Evolutionary conservation across 1,140 invertebrate species (phyloP), one percentile per base, ranked within the genome.

Genomic region (Drosophila nikananu): DNA sequence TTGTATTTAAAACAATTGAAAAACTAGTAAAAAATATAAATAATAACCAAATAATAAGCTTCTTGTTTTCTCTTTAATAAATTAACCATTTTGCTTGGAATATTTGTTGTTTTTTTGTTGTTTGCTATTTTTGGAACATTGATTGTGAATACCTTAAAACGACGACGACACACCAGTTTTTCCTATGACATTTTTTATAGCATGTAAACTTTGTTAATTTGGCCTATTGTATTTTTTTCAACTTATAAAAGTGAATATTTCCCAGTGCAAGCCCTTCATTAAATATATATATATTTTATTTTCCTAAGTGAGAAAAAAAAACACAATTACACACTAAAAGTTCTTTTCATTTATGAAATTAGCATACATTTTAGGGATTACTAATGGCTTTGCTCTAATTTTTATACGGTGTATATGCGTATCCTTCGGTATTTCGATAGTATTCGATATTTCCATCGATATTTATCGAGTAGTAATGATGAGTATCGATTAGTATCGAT

Each of bases 331-430:
- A 55, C 66, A 72, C 68, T 72, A 72, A 21, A 59, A 54, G 78
- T 89, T 79, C 66, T 63, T 63, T 78, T 9, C 19, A 37, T 37
- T 37, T 55, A 55, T 15, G 52, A 55, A 55, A 37, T 54, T 74
- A 80, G 21, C 67, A 59, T 61, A 61, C 49, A 49, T 57, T 61
- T 68, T 54, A 67, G 44, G 74, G 42, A 49, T 71, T 64, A 58
- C 75, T 77, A 77, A 68, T 77, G 73, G 72, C 72, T 73, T 49
- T 72, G 35, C 51, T 44, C 51, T 62, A 27, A 48, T 65, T 48
- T 66, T 59, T 59, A 66, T 66, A 48, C 15, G 25, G 44, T 61
- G 44, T 39, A 23, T 68, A 35, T 66, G 64, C 23, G 41, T 42
- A 42, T 35, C 30, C 23, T 41, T 63, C 17, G 19, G 17, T 52